Conservation (phyloP, 2,888 invertebrate genomes). For the Ophioninae sp. region DNA sequence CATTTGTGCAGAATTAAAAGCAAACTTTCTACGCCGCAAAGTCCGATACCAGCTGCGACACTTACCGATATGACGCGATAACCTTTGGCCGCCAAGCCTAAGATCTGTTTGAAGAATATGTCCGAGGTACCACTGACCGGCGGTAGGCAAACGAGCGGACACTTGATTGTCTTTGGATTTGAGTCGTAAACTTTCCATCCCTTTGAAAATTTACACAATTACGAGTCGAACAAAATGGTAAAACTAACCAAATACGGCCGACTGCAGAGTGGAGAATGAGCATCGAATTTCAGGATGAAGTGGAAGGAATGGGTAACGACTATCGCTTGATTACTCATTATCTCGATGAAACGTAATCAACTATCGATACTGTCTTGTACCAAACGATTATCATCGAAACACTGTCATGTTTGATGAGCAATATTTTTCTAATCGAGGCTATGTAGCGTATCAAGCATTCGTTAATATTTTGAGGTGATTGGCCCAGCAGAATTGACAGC, state of each 20-base stretch:
- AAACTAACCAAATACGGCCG: slow-evolving; percentile 24
- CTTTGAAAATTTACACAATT: slow-evolving; percentile 79
- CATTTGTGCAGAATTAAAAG: no score
- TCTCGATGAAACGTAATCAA: background rate
- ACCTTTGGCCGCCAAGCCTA: slow-evolving; percentile 90
- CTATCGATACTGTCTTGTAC: background rate
- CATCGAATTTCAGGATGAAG: background rate
- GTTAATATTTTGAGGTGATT: background rate
- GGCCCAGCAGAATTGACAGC: background rate
- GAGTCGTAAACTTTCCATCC: slow-evolving; percentile 94
- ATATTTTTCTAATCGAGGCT: background rate
- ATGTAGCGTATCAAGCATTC: background rate
- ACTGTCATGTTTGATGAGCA: background rate
- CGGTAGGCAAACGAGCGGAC: slow-evolving; percentile 92
- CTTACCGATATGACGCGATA: slow-evolving; percentile 90
- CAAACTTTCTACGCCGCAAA: background rate
- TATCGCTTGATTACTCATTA: background rate
- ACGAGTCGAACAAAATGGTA: background rate
- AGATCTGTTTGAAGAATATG: slow-evolving; percentile 91
- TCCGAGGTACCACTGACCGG: slow-evolving; percentile 95
- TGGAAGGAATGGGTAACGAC: background rate
- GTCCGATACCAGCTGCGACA: slow-evolving; percentile 34
- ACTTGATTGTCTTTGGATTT: slow-evolving; percentile 89
- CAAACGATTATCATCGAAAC: background rate
- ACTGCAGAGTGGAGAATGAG: background rate